Conservation (phyloP, 2,797 vertebrate species). For the Oophaga sylvatica region DNA sequence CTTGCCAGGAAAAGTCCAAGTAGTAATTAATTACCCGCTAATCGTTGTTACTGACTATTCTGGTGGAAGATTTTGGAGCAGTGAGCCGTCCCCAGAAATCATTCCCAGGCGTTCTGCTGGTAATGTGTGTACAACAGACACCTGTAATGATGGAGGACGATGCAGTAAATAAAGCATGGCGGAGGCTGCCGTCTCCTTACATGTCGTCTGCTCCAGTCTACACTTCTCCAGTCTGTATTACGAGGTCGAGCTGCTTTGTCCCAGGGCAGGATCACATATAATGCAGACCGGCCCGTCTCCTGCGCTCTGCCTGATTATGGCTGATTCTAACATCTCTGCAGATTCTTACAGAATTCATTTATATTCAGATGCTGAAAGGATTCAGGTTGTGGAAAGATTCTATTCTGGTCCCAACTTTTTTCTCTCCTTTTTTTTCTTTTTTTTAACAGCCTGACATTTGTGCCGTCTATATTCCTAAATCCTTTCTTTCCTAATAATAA, state of each 20-base stretch:
- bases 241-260: constrained; percentile 8
- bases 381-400: not conserved
- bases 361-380: constrained; percentile 34
- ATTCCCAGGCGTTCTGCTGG: not conserved
- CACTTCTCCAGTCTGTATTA: not conserved
- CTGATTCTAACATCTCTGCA: constrained; percentile 58
- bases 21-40: constrained; percentile 4
- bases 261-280: constrained; percentile 18
- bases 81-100: not conserved
- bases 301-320: constrained; percentile 51
- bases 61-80: constrained; percentile 1
- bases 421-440: not conserved
- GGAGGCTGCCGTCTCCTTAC: not conserved
- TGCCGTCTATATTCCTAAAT: not conserved
- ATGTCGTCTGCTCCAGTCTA: not conserved
- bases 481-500: not conserved
- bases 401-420: not conserved
- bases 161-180: constrained; percentile 20
- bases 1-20: constrained; percentile 35
- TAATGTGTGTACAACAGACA: constrained; percentile 48
- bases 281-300: constrained; percentile 49
- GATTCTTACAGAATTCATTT: constrained; percentile 52
- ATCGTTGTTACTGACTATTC: constrained; percentile 30
- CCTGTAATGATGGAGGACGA: constrained; percentile 38
- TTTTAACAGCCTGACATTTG: no score